Percentiles rank a stretch among this genome's conserved stretches.
phyloP scores from a whole-genome alignment of 2,888 invertebrate species.

The Augiades crinisus region DNA sequence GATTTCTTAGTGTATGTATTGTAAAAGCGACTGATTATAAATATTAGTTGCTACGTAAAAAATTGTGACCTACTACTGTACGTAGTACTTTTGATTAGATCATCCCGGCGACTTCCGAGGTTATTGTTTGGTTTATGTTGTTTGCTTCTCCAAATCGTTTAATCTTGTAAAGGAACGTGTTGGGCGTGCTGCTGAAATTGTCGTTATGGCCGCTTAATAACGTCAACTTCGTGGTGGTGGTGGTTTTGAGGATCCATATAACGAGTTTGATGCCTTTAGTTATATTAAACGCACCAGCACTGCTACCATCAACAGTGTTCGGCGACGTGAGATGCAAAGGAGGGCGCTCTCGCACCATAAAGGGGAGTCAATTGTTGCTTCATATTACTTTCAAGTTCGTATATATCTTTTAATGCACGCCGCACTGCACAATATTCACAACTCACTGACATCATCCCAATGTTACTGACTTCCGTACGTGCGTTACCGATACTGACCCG shows the following conservation, averaged over 20 bases:
- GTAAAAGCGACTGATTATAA: conserved; percentile 8
- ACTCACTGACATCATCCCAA: conserved; percentile 18
- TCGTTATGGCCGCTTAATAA: conserved; percentile 62
- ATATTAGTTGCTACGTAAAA: conserved; percentile 17
- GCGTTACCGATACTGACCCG: neutral
- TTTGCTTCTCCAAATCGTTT: conserved; percentile 16
- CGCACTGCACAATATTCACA: conserved; percentile 41
- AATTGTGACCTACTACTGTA: conserved; percentile 7
- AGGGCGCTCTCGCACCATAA: conserved; percentile 73
- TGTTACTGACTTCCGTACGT: neutral
- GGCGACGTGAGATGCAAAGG: conserved; percentile 77
- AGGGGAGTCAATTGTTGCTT: conserved; percentile 64
- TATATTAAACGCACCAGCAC: conserved; percentile 47
- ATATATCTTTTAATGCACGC: conserved; percentile 47
- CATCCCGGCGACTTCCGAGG: conserved; percentile 20
- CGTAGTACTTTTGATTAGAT: conserved; percentile 5
- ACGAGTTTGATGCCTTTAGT: conserved; percentile 47
- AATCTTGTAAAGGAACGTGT: conserved; percentile 34
- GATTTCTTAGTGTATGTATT: neutral
- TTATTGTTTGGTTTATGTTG: conserved; percentile 23
- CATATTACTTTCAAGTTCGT: conserved; percentile 35
- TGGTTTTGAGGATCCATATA: conserved; percentile 52
- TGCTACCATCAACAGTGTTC: conserved; percentile 55
- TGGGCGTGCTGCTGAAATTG: conserved; percentile 58
- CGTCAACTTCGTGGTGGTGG: conserved; percentile 66